A percentile compares a stretch with the other conserved stretches of the same genome.
phyloP scores from a whole-genome alignment of 2,888 invertebrate species.

The Stictocephala bisonia region DNA sequence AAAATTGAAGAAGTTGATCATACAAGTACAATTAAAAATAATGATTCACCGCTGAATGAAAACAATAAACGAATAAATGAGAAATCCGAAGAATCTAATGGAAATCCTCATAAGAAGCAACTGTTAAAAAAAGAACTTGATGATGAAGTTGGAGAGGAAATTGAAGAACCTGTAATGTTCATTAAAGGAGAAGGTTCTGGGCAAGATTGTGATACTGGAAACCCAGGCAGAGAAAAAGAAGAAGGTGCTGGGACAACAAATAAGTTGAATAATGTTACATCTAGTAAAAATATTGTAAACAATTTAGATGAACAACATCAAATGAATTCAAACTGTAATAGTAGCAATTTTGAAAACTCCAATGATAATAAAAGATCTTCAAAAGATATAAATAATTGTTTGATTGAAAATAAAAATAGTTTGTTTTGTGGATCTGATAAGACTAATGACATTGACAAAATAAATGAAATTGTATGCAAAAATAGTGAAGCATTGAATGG shows the following conservation, averaged over 20 bases:
- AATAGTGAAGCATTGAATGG: no score
- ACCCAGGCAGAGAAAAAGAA: conserved; percentile 65
- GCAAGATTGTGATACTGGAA: conserved; percentile 78
- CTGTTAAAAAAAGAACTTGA: conserved; percentile 25
- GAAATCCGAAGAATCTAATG: conserved; percentile 36
- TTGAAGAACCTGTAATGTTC: conserved; percentile 78
- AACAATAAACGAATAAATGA: conserved; percentile 28
- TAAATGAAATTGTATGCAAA: neutral
- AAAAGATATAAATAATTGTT: conserved; percentile 60
- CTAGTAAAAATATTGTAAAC: conserved; percentile 58
- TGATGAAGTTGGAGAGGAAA: conserved; percentile 72
- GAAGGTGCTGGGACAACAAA: neutral
- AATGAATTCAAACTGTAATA: conserved; percentile 62
- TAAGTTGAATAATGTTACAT: neutral
- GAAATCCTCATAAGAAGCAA: conserved; percentile 29
- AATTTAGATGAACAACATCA: no score
- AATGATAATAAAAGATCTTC: conserved; percentile 53
- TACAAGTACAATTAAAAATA: no score
- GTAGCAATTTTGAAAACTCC: conserved; percentile 58
- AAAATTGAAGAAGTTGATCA: conserved; percentile 10
- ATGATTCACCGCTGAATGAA: no score
- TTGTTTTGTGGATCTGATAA: no score
- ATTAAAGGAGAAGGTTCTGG: conserved; percentile 81
- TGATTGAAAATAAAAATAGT: no score
- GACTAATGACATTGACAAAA: conserved; percentile 47